Evolutionary conservation across 2,797 vertebrate genomes (phyloP), one percentile per base, ranked within the genome.

Genomic region (Acanthornis magna): DNA sequence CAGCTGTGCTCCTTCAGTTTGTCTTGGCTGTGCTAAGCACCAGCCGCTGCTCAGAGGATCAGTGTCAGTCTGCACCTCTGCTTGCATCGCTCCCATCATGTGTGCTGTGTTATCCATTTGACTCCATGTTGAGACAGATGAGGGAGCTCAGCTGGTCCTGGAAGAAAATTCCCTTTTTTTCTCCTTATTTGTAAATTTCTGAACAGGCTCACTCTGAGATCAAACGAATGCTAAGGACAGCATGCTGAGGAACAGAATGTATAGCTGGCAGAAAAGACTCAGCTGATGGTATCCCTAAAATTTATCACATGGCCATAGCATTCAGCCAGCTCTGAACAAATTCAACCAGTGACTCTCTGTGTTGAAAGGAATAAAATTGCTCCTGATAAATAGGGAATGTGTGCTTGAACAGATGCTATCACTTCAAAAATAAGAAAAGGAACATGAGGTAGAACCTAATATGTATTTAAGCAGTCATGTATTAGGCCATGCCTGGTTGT

Each of bases 271-370:
- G 60, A 65, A 73, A 61, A 55, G 29, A 77, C 25, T 53, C 16
- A 3, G 40, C 16, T 34, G 36, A 87, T 29, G 36, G 60, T 88
- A 89, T 73, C 67, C 80, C 74, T 85, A 63, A 90, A 86, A 81
- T 80, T 70, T 51, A 62, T 81, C 53, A 55, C 62, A 62, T 70
- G 43, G 29, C 45, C 20, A 71, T 30, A 68, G 40, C 1, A 6
- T 65, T 89, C 65, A 88, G 67, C 62, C 63, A 93, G 40, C 76
- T 93, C 73, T 54, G 36, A 86, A 71, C 29, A 76, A 93, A 93
- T 77, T 55, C 57, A 72, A 67, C 21, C 60, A 74, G 55, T 55
- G 38, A 51, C 40, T 75, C 6, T 42, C 20, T 43, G 23, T 14
- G 17, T 38, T 55, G 40, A 94, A 87, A 82, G 22, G 42, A 54